Conservation (phyloP, 2,797 vertebrate species). For the Buphagus erythrorhynchus region DNA sequence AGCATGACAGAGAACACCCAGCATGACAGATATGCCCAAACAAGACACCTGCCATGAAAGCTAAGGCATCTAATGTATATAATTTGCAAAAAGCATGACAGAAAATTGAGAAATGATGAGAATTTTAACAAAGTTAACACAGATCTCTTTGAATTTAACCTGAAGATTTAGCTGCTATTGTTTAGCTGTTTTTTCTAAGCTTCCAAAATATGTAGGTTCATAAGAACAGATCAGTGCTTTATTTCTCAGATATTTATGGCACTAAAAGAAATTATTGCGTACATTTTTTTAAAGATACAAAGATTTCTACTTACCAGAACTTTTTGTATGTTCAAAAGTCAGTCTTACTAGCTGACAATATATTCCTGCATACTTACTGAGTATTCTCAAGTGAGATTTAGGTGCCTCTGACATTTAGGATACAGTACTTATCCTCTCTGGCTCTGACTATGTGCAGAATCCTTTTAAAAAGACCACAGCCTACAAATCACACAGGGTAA, state of each 20-base stretch:
- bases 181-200: neutral
- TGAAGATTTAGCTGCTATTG: neutral
- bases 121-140: neutral
- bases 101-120: neutral
- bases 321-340: neutral
- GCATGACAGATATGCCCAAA: neutral
- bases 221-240: neutral
- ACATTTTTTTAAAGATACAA: neutral
- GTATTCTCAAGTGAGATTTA: neutral
- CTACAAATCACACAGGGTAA: neutral
- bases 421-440: neutral
- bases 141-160: neutral
- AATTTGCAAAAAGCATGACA: neutral
- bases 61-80: neutral
- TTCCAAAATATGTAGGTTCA: neutral
- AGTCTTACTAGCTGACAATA: neutral
- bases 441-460: neutral
- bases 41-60: neutral
- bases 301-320: neutral
- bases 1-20: neutral
- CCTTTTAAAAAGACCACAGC: neutral
- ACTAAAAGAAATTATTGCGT: neutral
- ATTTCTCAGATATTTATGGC: neutral
- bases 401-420: neutral
- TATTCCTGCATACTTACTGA: neutral